These are phyloP conservation scores for Monomorium pharaonis DNA, from an alignment of 1,140 invertebrate genomes.

Conservation along the genomic window DNA sequence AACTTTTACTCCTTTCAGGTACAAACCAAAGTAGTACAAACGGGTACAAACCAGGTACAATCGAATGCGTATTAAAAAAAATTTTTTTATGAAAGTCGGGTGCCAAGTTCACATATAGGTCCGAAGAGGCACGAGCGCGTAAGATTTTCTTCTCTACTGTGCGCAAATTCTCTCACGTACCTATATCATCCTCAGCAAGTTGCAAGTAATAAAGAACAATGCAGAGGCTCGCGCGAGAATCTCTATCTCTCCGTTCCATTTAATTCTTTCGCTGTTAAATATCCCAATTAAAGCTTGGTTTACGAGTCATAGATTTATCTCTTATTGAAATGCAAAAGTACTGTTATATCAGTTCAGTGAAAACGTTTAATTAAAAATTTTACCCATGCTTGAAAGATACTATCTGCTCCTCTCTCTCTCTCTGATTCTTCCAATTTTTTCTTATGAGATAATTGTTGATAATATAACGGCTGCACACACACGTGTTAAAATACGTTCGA, in stretches of 20 bases:
- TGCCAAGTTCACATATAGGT: too few species aligned
- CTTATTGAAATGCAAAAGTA: background rate
- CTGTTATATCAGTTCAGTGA: background rate
- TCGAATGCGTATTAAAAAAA: too few species aligned
- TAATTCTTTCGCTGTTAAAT: constrained; percentile 25
- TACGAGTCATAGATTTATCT: background rate
- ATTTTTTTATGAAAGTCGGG: too few species aligned
- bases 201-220: constrained; percentile 27
- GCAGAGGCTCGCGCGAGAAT: background rate
- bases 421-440: background rate
- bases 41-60: too few species aligned
- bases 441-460: background rate
- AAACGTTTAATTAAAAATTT: background rate
- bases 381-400: background rate
- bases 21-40: too few species aligned
- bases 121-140: background rate
- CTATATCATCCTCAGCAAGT: background rate
- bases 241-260: constrained; percentile 30
- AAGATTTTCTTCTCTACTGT: background rate
- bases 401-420: background rate
- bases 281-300: constrained; percentile 22
- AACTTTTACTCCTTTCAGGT: too few species aligned
- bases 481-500: background rate
- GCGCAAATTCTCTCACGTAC: constrained; percentile 19
- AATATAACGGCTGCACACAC: background rate